Evolutionary conservation across 2,113 vertebrate species (phyloP), one percentile per base, ranked within the genome.

Genomic region (Melanotaenia duboulayi): DNA sequence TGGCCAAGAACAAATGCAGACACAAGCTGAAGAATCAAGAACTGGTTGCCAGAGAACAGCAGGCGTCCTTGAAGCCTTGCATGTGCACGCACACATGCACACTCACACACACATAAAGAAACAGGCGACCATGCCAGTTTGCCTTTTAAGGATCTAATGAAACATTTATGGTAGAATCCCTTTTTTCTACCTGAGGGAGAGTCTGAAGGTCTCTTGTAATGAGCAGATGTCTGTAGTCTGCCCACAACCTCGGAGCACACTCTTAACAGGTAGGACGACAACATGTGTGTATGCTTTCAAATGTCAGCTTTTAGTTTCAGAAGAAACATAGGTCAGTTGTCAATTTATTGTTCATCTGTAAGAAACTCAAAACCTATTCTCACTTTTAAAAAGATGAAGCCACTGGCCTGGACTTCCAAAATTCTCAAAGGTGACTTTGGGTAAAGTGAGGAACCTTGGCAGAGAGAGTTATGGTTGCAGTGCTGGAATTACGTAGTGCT

Each of bases 191-290:
- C 70, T 68, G 65, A n/a, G 71, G 74, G 82, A 80, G 80, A 83
- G 84, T 87, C 74, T 90, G 84, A 90, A 91, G 87, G 90, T 91
- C 86, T 85, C 83, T 71, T 83, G 74, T 90, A 92, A 90, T 83
- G 85, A 87, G 76, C 82, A 90, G 86, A 86, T 80, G 82, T 92
- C 87, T 86, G 86, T 67, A 87, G 89, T 90, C 86, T 74, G 64
- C 46, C 76, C 81, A 83, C 76, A 42, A 78, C 77, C 75, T 62
- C 25, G 59, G 79, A 78, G 71, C 72, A 60, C 42, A 59, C 60
- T 80, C 63, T 6, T 54, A 71, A 82, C 84, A 84, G 85, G 82
- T 84, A 86, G 50, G 60, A 55, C 4, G 4, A 65, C 59, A 49
- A 40, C 32, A 17, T 65, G 50, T 19, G 28, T 46, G 24, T 61